Base-by-base conservation (phyloP, 2,113 vertebrate genomes). In the Tylochromis polylepis region DNA sequence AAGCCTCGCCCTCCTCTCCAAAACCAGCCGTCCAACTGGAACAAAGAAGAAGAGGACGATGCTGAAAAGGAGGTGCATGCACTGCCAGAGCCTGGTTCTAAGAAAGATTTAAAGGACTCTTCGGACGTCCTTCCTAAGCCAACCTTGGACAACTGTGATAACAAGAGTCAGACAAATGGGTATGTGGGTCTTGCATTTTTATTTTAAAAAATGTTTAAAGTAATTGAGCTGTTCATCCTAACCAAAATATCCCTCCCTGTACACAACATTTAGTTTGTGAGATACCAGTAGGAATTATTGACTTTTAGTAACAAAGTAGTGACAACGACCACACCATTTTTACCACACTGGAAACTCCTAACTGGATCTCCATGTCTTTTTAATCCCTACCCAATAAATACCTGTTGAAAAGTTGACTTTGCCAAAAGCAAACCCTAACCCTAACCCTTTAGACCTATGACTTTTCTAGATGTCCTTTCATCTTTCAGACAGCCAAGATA, bases 21-120 rank as follows among this genome's bases (percentile, higher is more conserved):
- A 1, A 96, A 92, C 84, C 94, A 94, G 85, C 92, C 70, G 4
- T 95, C 88, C 1, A 87, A 90, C 77, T 91, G 93, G 82, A 96
- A 96, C 3, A 95, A 95, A 85, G 95, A 94, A 10, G 94, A 94
- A 56, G 93, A 87, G 34, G 58, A 87, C 55, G 91, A 95, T 51
- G 87, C 12, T 18, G 92, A 95, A 78, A 94, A 92, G 60, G 93
- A 90, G 27, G 81, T 81, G 27, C 77, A 83, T 43, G 81, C 89
- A 2, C 56, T 41, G 3, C 93, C 91, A 34, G 91, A 95, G 56
- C 82, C 87, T 15, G 92, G 91, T 12, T 91, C 88, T 10, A 91
- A 93, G 87, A 93, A 93, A 34, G 92, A 93, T 79, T 53, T 81
- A 43, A 86, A 88, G 31, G 90, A 94, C 46, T 85, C 92, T 14